Percentiles rank a stretch among this genome's conserved stretches.
Evolutionary conservation across 2,113 vertebrate genomes (phyloP).

Genomic region (Oreotragus oreotragus): DNA sequence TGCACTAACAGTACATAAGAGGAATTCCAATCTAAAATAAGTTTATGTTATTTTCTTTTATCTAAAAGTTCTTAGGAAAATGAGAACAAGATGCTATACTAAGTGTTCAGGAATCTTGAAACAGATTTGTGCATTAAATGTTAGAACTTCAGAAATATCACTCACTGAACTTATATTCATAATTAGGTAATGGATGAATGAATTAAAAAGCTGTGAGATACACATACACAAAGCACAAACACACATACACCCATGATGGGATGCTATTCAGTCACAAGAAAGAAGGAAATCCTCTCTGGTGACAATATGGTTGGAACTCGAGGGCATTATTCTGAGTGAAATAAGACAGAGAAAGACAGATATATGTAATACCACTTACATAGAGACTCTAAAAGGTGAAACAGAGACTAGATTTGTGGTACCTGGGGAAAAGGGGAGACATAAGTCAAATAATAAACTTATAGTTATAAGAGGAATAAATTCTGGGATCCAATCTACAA

Average conservation of each 20-base stretch:
- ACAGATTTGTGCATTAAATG: neutral
- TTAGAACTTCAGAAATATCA: neutral
- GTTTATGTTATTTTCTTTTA: neutral
- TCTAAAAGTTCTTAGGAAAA: neutral
- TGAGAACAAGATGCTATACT: neutral
- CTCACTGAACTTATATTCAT: neutral
- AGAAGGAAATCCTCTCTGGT: neutral
- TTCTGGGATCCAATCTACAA: neutral
- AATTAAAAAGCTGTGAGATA: no score
- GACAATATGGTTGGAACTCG: neutral
- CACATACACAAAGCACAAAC: neutral
- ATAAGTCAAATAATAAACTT: neutral
- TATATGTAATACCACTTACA: neutral
- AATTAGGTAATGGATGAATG: neutral
- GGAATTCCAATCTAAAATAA: neutral
- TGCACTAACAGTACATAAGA: neutral
- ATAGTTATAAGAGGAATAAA: neutral
- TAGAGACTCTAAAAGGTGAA: neutral
- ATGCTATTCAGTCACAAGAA: neutral
- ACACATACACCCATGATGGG: neutral
- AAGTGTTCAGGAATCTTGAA: neutral
- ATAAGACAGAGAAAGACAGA: neutral
- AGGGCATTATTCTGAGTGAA: neutral
- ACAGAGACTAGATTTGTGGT: neutral
- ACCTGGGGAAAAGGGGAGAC: neutral